Percentiles rank a stretch among this genome's conserved stretches.
Conservation (phyloP, 2,888 invertebrate species). For the Drosophila conformis region DNA sequence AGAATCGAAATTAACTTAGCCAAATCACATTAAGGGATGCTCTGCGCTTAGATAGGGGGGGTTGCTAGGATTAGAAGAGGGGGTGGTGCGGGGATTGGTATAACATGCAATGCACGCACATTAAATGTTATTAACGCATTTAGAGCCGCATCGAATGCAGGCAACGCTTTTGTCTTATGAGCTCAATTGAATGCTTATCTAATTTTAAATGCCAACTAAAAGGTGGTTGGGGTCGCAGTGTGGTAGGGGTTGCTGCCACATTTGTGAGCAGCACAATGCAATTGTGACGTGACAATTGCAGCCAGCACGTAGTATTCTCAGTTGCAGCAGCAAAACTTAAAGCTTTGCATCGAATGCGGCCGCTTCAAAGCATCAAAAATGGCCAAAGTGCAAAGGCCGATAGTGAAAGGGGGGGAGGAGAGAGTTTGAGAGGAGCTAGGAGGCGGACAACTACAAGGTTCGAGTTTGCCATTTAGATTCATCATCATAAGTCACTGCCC, state of each 20-base stretch:
- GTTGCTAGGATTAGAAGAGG: background rate
- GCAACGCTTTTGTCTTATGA: conserved; percentile 39
- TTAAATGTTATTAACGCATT: conserved; percentile 80
- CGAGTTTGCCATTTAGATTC: conserved; percentile 80
- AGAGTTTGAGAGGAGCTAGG: too few species aligned
- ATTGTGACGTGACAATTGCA: conserved; percentile 72
- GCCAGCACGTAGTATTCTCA: conserved; percentile 58
- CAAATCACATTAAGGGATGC: conserved; percentile 47
- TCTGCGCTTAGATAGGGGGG: background rate
- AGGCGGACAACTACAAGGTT: background rate
- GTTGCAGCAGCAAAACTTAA: background rate
- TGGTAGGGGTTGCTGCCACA: conserved; percentile 34
- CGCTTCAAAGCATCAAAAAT: conserved; percentile 52
- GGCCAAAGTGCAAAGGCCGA: conserved; percentile 46
- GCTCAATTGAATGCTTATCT: conserved; percentile 76
- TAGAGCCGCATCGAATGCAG: conserved; percentile 36
- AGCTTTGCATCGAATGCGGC: conserved; percentile 17
- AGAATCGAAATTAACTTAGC: conserved; percentile 74
- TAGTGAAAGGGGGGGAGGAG: too few species aligned
- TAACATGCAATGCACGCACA: conserved; percentile 58
- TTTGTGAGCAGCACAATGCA: conserved; percentile 47
- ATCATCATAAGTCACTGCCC: conserved; percentile 85
- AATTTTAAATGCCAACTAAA: conserved; percentile 58
- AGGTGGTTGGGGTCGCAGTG: background rate
- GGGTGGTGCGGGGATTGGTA: background rate